Base-by-base conservation (phyloP, 2,888 invertebrate species). In the Oegoconia quadripuncta region DNA sequence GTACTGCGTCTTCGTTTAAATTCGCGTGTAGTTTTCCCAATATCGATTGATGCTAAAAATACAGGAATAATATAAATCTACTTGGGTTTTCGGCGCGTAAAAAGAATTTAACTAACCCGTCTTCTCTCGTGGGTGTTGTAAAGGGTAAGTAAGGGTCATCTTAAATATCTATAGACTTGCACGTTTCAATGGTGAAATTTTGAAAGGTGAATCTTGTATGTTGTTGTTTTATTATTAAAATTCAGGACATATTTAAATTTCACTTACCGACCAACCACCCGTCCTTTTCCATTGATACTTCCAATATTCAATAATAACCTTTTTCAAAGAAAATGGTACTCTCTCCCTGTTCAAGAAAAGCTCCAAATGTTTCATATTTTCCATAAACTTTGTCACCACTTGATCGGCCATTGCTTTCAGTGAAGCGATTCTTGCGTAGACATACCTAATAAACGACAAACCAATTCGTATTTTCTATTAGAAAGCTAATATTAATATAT, bases 211-310 rank as follows among this genome's bases (percentile, higher is more conserved):
- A 29, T 39, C 34, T 34, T 23, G 33, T 23, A 2, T 3, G n/a
- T 8, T 23, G 11, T n/a, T n/a, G 11, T 23, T 23, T 23, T 23
- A 3, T 11, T 1, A 23, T 23, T 3, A 23, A 6, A 20, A 4
- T 6, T 7, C 20, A 7, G 4, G 20, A 7, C 11, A 23, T 23
- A 9, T n/a, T 9, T 3, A 23, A 3, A 12, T 22, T 26, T 3
- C 13, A 55, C 83, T 60, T 47, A 87, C 86, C 64, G 86, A 86
- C 83, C 86, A 84, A 25, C 87, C 88, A 1, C 83, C 78, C 3
- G 86, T 88, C 55, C 88, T 67, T 54, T 86, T 87, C 88, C 88
- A 88, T 44, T 87, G 86, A 56, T 87, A 87, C 56, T 83, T 84
- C 83, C 86, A 87, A 51, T 79, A 80, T 28, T 86, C 83, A 33